Percentiles rank a stretch among this genome's conserved stretches.
phyloP scores from a whole-genome alignment of 1,140 invertebrate species.

The Saxidomus purpurata region DNA sequence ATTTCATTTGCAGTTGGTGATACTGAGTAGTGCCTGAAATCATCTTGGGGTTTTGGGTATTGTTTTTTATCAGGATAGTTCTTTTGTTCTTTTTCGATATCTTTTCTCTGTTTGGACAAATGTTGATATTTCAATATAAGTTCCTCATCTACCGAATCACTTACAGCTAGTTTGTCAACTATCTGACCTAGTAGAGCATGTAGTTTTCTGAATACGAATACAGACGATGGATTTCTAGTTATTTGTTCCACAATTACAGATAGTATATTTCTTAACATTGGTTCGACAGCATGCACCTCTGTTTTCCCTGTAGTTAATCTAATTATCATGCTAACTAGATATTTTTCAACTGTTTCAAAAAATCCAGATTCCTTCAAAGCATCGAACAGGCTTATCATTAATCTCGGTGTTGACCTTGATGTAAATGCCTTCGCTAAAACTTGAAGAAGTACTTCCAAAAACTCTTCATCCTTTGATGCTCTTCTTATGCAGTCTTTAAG shows the following conservation, averaged over 20 bases:
- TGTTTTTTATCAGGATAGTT: neutral
- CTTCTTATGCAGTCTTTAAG: neutral
- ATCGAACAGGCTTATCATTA: neutral
- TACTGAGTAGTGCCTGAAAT: slow-evolving; percentile 80
- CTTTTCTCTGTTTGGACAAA: neutral
- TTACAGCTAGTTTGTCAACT: neutral
- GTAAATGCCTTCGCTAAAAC: slow-evolving; percentile 13
- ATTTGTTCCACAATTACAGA: neutral
- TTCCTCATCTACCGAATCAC: neutral
- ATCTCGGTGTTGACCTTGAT: neutral
- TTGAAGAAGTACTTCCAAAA: slow-evolving; percentile 11
- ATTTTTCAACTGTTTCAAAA: neutral
- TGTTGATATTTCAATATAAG: neutral
- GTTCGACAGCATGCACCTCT: neutral
- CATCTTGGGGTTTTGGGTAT: slow-evolving; percentile 69
- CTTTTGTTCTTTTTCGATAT: neutral
- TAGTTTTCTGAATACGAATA: neutral
- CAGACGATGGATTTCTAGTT: neutral
- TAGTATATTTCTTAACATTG: neutral
- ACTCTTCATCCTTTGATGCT: neutral
- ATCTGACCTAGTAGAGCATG: neutral
- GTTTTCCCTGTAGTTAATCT: neutral
- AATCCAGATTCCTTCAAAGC: neutral
- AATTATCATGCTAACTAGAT: neutral
- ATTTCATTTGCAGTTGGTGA: slow-evolving; percentile 80